Conservation (phyloP, 2,888 invertebrate genomes). For the Tyria jacobaeae region DNA sequence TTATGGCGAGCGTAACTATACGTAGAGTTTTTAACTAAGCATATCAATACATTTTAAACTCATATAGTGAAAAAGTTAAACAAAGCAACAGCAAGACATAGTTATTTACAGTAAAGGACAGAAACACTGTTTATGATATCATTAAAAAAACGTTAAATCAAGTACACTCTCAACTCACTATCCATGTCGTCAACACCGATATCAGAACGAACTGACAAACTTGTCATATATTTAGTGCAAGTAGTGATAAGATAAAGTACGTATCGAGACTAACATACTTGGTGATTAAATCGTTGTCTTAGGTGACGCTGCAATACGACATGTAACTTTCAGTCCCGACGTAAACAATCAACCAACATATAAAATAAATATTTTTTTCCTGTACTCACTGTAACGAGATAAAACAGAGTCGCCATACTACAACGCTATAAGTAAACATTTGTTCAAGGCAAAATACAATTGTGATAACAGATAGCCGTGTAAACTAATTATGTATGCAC, state of each 20-base stretch:
- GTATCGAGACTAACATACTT: constrained; percentile 49
- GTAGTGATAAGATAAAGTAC: constrained; percentile 70
- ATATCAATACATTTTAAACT: too few relatives aligned
- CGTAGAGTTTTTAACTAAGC: too few relatives aligned
- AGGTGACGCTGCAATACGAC: constrained; percentile 43
- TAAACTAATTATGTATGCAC: constrained; percentile 49
- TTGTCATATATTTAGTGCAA: constrained; percentile 56
- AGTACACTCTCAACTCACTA: constrained; percentile 60
- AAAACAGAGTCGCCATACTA: constrained; percentile 39
- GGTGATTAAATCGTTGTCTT: constrained; percentile 47
- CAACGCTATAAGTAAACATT: constrained; percentile 53
- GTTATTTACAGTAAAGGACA: constrained; percentile 43
- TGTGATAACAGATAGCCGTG: constrained; percentile 53
- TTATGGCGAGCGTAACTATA: too few relatives aligned
- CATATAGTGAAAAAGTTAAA: too few relatives aligned
- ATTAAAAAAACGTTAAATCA: constrained; percentile 38
- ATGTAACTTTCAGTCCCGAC: constrained; percentile 31
- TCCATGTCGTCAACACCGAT: constrained; percentile 65
- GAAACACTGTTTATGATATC: constrained; percentile 25
- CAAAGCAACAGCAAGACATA: not conserved
- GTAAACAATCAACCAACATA: constrained; percentile 42
- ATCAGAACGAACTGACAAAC: constrained; percentile 60
- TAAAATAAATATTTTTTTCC: constrained; percentile 33
- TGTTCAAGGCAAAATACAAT: constrained; percentile 57
- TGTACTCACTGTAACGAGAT: constrained; percentile 39